Conservation (phyloP, 2,113 vertebrate genomes). For the Brienomyrus brachyistius region DNA sequence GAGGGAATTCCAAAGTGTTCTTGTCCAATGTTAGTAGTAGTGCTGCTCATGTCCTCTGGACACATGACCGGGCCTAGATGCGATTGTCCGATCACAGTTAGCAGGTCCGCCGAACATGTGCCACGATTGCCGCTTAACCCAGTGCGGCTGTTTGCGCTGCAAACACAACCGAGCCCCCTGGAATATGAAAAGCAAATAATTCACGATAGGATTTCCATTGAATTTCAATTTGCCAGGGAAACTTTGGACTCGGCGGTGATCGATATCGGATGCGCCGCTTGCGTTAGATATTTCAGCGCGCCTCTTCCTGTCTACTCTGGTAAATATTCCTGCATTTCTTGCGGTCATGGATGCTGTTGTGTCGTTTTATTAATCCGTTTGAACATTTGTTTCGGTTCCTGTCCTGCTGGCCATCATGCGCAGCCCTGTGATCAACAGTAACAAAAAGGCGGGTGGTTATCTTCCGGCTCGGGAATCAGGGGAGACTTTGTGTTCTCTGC, state of each 20-base stretch:
- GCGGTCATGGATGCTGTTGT: neutral
- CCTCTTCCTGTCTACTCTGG: neutral
- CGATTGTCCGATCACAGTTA: neutral
- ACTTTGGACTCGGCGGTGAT: conserved; percentile 20
- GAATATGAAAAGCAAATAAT: conserved; percentile 33
- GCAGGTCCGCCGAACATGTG: neutral
- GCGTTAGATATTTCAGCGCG: neutral
- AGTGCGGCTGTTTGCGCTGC: neutral
- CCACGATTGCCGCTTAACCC: neutral
- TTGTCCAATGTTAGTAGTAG: neutral
- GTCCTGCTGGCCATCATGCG: neutral
- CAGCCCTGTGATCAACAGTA: neutral
- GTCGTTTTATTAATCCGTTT: neutral
- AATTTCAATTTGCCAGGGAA: conserved; percentile 39
- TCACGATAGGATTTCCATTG: conserved; percentile 37
- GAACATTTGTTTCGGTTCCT: neutral
- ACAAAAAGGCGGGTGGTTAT: neutral
- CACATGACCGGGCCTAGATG: neutral
- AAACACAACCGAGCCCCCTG: conserved; percentile 2
- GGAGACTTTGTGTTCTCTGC: conserved; percentile 27
- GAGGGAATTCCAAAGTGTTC: neutral
- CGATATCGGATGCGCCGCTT: conserved; percentile 26
- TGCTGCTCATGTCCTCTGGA: neutral
- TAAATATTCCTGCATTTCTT: neutral
- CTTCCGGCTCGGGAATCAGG: neutral